Conservation (phyloP, 2,888 invertebrate species). For the Drosophila multiciliata region DNA sequence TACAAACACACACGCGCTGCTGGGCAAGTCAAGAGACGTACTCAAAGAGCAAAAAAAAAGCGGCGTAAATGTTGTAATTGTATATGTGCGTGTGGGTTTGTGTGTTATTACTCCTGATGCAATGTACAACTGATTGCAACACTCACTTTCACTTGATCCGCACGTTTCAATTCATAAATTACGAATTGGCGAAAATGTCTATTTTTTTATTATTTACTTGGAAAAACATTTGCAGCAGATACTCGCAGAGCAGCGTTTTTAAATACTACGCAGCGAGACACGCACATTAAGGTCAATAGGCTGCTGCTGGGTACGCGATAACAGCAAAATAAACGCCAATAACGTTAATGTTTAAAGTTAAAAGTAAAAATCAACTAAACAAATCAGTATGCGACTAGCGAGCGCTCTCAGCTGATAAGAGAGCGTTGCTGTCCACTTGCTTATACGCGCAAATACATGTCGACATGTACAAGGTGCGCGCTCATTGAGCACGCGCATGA, state of each 20-base stretch:
- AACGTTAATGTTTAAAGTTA: conserved; percentile 21
- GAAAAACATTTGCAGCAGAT: conserved; percentile 10
- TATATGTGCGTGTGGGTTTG: background rate
- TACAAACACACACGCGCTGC: conserved; percentile 23
- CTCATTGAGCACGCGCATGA: conserved; percentile 2
- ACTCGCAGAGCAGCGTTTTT: conserved; percentile 6
- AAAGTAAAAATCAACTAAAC: conserved; percentile 48
- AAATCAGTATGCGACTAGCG: conserved; percentile 37
- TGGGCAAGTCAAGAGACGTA: conserved; percentile 25
- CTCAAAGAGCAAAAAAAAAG: conserved; percentile 19
- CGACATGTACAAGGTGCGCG: conserved; percentile 3
- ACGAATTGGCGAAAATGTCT: conserved; percentile 17
- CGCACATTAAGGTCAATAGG: conserved; percentile 6
- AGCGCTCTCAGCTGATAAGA: conserved; percentile 57
- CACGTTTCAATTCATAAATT: conserved; percentile 60
- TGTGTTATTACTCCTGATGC: conserved; percentile 4
- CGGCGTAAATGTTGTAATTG: conserved; percentile 6
- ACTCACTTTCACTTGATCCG: conserved; percentile 61
- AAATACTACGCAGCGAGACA: background rate
- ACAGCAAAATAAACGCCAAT: conserved; percentile 1
- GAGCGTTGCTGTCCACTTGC: conserved; percentile 45
- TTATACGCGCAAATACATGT: conserved; percentile 11
- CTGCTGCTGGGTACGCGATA: conserved; percentile 1
- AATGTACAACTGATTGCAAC: conserved; percentile 24
- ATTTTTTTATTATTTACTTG: conserved; percentile 17